Percentiles rank a stretch among this genome's conserved stretches.
Conservation (phyloP, 2,888 invertebrate species). For the Diplazon laetatorius region DNA sequence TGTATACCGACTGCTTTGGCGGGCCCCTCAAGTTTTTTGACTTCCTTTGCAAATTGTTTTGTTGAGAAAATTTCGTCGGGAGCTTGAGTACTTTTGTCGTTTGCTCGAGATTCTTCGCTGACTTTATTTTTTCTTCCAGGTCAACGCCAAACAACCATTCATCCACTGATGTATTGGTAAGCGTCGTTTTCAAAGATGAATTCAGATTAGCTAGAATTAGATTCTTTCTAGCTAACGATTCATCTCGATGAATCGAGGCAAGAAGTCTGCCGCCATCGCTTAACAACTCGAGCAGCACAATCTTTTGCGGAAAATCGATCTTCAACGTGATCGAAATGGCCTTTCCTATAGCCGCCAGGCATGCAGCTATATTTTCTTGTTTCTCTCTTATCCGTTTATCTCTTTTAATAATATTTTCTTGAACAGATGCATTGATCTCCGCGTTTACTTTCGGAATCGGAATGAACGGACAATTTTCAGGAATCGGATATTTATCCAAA, state of each 20-base stretch:
- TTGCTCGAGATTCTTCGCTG: constrained; percentile 39
- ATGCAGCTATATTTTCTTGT: too few relatives aligned
- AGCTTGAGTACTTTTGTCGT: constrained; percentile 50
- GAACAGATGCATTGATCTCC: too few relatives aligned
- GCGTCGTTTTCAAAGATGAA: constrained; percentile 35
- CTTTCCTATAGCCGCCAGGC: constrained; percentile 52
- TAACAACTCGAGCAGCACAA: constrained; percentile 40
- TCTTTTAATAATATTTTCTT: too few relatives aligned
- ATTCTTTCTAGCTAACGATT: constrained; percentile 33
- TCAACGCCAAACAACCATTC: constrained; percentile 50
- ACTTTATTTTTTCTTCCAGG: constrained; percentile 42
- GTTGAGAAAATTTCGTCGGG: constrained; percentile 9
- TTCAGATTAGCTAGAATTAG: constrained; percentile 52
- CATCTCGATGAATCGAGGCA: constrained; percentile 45
- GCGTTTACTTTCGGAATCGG: too few relatives aligned
- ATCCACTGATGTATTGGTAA: constrained; percentile 31
- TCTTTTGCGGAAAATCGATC: constrained; percentile 29
- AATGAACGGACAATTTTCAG: too few relatives aligned
- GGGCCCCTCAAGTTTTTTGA: constrained; percentile 59
- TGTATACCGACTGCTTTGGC: constrained; percentile 22
- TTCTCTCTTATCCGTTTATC: too few relatives aligned
- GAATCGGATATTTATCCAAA: too few relatives aligned
- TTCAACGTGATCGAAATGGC: constrained; percentile 31
- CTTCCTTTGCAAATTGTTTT: constrained; percentile 9
- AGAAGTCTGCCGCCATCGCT: constrained; percentile 46